A percentile compares a stretch with the other conserved stretches of the same genome.
Evolutionary conservation across 2,113 vertebrate species (phyloP).

Genomic region (Pogona vitticeps): DNA sequence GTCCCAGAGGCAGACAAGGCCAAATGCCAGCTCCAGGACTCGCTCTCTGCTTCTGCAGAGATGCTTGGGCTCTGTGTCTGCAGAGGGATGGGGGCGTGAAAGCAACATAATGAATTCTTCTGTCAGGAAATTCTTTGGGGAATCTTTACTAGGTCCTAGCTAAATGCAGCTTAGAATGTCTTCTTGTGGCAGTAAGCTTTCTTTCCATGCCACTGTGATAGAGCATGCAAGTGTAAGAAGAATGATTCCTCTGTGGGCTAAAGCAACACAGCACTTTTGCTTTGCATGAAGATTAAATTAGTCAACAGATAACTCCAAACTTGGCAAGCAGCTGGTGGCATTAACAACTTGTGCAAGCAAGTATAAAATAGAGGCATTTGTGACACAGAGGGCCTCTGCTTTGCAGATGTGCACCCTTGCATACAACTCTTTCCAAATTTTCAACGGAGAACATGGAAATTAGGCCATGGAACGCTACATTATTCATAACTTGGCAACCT

Average conservation of each 20-base stretch:
- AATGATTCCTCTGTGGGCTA: slow-evolving; percentile 57
- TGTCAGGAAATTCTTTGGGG: slow-evolving; percentile 63
- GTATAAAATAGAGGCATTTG: slow-evolving; percentile 70
- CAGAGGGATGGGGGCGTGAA: slow-evolving; percentile 59
- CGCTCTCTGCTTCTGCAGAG: slow-evolving; percentile 63
- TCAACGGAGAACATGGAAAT: slow-evolving; percentile 73
- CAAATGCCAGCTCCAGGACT: slow-evolving; percentile 56
- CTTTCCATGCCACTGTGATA: slow-evolving; percentile 34
- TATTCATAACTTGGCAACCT: slow-evolving; percentile 76
- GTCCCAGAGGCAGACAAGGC: slow-evolving; percentile 55
- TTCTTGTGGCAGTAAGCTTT: slow-evolving; percentile 45
- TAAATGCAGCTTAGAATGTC: slow-evolving; percentile 57
- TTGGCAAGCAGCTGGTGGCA: slow-evolving; percentile 67
- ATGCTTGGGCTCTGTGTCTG: slow-evolving; percentile 63
- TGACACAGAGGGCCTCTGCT: slow-evolving; percentile 17
- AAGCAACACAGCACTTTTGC: slow-evolving; percentile 57
- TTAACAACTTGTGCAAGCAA: slow-evolving; percentile 77
- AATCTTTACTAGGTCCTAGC: slow-evolving; percentile 58
- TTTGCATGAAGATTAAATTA: slow-evolving; percentile 74
- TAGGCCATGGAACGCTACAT: slow-evolving; percentile 71
- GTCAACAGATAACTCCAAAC: slow-evolving; percentile 65
- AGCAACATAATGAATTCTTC: slow-evolving; percentile 69
- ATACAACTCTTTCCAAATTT: slow-evolving; percentile 70
- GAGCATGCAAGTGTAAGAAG: slow-evolving; percentile 70
- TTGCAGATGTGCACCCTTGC: slow-evolving; percentile 65